These are phyloP conservation scores for Leptopilina myrica DNA, from an alignment of 2,888 invertebrate species.

Conservation along the genomic window DNA sequence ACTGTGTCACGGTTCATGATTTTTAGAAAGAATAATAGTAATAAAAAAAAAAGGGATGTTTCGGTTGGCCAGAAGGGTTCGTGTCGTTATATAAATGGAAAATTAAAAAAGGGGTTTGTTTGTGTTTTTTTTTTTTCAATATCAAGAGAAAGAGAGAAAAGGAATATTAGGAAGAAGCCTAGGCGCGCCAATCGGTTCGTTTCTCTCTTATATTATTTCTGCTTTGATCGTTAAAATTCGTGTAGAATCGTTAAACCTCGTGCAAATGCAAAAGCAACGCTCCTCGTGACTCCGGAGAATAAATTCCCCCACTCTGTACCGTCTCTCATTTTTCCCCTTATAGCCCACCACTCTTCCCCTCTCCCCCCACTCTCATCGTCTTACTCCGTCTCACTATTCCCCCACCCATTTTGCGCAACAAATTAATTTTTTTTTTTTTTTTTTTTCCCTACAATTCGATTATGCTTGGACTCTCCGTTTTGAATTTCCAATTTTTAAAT, in stretches of 20 bases:
- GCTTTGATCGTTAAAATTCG: constrained; percentile 50
- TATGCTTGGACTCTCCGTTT: constrained; percentile 18
- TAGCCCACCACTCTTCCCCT: neutral
- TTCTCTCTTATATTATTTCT: constrained; percentile 47
- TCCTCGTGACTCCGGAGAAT: constrained; percentile 44
- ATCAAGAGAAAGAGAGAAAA: too few species aligned
- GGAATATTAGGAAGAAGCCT: too few species aligned
- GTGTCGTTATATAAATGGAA: neutral
- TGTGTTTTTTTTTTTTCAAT: too few species aligned
- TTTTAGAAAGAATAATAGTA: constrained; percentile 5
- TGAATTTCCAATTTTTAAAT: constrained; percentile 31
- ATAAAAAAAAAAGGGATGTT: neutral
- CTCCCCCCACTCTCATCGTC: neutral
- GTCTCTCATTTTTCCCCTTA: constrained; percentile 37
- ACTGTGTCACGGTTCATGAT: constrained; percentile 18
- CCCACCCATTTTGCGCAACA: constrained; percentile 18
- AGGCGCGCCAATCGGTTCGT: neutral
- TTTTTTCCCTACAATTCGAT: constrained; percentile 19
- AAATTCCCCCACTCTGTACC: constrained; percentile 46
- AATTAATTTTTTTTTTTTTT: constrained; percentile 39
- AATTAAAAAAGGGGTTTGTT: constrained; percentile 8
- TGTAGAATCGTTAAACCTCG: constrained; percentile 54
- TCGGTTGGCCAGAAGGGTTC: constrained; percentile 7
- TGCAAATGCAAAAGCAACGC: constrained; percentile 47
- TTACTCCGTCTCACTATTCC: constrained; percentile 42